Base-by-base conservation (phyloP, 2,888 invertebrate genomes). In the Caenorhabditis panamensis region DNA sequence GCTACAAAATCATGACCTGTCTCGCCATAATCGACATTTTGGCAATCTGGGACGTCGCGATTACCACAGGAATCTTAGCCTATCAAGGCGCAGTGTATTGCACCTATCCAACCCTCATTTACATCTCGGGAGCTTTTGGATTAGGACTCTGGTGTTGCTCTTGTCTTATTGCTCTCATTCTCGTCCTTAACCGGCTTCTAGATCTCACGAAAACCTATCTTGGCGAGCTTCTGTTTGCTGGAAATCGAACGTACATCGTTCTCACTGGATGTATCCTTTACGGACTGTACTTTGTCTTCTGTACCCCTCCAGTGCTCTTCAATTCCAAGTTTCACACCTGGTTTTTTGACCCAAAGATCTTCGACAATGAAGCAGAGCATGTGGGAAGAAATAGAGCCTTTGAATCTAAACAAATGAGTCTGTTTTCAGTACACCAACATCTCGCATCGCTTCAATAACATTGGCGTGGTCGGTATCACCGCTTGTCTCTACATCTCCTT, bases 1-100 rank as follows among this genome's bases (percentile, higher is more conserved):
- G 80, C 59, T 85, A 73, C 78, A 72, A 82, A 56, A 77, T 84
- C 28, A 84, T 84, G 84, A 82, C 81, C 49, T 64, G 53, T n/a
- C 75, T 83, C 16, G 80, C 72, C 1, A 66, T 84, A 0, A 58
- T 79, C 20, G 84, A 84, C 66, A 72, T 83, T 56, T 54, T 61
- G 8, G 71, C 44, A 8, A 49, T 81, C 0, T 53, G 64, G 11
- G 67, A 77, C 59, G 66, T 66, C 51, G 66, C 73, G 3, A 66
- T 75, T 22, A 22, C 59, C n/a, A 75, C 73, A 28, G 73, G 73
- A 18, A 37, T 41, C 18, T 36, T 75, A 4, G 64, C 66, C 41
- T 47, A 31, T 20, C 51, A 66, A 22, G 73, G 73, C 26, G 73
- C 73, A 5, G 73, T 75, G 2, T 75, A 66, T 41, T 75, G 73